Base-by-base conservation (phyloP, 2,888 invertebrate species). In the Synergus japonicus region DNA sequence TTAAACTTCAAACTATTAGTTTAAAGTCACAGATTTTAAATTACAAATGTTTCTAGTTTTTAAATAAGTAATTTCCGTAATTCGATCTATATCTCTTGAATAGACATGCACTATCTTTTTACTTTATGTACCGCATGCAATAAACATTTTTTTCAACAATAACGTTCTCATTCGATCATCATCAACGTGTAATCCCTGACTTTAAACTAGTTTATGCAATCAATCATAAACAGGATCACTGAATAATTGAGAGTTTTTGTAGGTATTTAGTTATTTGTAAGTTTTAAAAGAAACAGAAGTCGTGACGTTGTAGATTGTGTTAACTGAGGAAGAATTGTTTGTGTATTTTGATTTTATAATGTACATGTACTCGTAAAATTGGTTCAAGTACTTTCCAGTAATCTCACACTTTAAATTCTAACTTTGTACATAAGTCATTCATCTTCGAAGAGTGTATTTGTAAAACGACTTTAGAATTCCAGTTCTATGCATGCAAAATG, bases 1-100 rank as follows among this genome's bases (percentile, higher is more conserved):
- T 15, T 65, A 2, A 13, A 43, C 43, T 43, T 69, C 13, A 69
- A 69, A 22, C 44, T 44, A 79, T 82, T 82, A 88, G 83, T 83
- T 87, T 85, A 87, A 88, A 88, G 85, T 88, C 88, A 83, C 84
- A 79, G 80, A 65, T 80, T 81, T 46, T 77, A 58, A 43, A 69
- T 64, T 54, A 58, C 3, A 46, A 12, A 7, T 46, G 46, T 13
- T 12, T 46, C 46, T 66, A 43, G 15, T 64, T 73, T 49, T 18
- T 64, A 44, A 66, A 29, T 1, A 29, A 69, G 29, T 65, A 1
- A 58, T 49, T n/a, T 69, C 44, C 65, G 43, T 76, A 63, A 37
- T 69, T 22, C 67, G 63, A 49, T 63, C 77, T 83, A 82, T 78
- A 37, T n/a, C 64, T 79, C 7, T 78, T 63, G 79, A 78, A 79